Evolutionary conservation across 2,888 invertebrate genomes (phyloP).

Genomic region (Ennomos erosarius): DNA sequence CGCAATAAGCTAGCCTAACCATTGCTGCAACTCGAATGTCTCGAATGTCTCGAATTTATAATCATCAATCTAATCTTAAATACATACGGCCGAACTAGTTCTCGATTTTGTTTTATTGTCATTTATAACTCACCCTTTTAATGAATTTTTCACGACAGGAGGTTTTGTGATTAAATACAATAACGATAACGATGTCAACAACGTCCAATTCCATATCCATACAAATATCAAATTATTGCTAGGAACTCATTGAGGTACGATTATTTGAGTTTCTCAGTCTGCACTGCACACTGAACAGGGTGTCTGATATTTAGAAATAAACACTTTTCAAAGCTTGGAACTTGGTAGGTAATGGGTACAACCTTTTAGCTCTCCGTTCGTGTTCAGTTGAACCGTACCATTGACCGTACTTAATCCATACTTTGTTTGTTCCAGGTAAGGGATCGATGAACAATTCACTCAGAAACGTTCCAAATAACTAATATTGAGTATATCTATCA

Average conservation of each 20-base stretch:
- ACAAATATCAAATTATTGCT: no score
- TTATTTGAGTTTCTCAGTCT: background rate
- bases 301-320: background rate
- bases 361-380: conserved; percentile 3
- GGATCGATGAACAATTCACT: conserved; percentile 13
- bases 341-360: no score
- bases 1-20: conserved; percentile 17
- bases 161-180: background rate
- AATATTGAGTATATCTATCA: conserved; percentile 3
- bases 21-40: conserved; percentile 22
- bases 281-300: background rate
- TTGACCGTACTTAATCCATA: conserved; percentile 25
- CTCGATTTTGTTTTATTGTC: conserved; percentile 5
- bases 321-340: conserved; percentile 11
- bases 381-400: conserved; percentile 17
- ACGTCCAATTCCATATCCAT: no score
- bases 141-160: conserved; percentile 1
- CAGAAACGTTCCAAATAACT: conserved; percentile 18
- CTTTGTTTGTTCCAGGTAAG: conserved; percentile 43
- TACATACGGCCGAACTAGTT: background rate
- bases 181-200: background rate
- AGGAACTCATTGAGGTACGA: no score
- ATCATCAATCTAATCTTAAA: conserved; percentile 4
- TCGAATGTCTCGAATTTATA: conserved; percentile 18
- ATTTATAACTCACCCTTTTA: conserved; percentile 3